Evolutionary conservation across 2,888 invertebrate genomes (phyloP).

Genomic region (Thereva nobilitata): DNA sequence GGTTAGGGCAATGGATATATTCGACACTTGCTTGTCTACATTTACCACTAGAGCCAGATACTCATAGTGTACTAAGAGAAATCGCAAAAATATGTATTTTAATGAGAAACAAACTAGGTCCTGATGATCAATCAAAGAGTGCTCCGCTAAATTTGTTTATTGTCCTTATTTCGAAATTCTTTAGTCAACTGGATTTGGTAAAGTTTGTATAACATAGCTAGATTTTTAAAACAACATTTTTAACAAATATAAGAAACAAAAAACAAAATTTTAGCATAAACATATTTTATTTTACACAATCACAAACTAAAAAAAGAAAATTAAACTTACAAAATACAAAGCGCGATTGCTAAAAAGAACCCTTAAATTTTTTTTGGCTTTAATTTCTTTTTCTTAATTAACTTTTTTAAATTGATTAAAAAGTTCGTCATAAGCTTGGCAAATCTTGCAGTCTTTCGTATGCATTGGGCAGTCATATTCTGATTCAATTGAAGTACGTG

Average conservation of each 20-base stretch:
- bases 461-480: slow-evolving; percentile 44
- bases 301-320: slow-evolving; percentile 4
- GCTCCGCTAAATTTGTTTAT: slow-evolving; percentile 55
- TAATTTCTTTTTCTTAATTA: slow-evolving; percentile 9
- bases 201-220: slow-evolving; percentile 49
- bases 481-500: slow-evolving; percentile 18
- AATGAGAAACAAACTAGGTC: slow-evolving; percentile 49
- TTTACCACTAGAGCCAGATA: slow-evolving; percentile 54
- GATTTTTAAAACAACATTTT: slow-evolving; percentile 6
- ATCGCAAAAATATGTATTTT: slow-evolving; percentile 53
- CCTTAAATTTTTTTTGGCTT: slow-evolving; percentile 2
- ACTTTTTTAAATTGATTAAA: slow-evolving; percentile 42
- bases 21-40: slow-evolving; percentile 53
- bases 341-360: background rate
- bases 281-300: background rate
- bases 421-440: slow-evolving; percentile 48
- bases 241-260: slow-evolving; percentile 12
- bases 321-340: background rate
- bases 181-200: slow-evolving; percentile 54
- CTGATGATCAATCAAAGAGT: slow-evolving; percentile 47
- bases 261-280: background rate
- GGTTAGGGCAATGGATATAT: slow-evolving; percentile 57
- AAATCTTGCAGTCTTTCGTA: slow-evolving; percentile 48
- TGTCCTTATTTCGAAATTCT: slow-evolving; percentile 53
- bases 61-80: slow-evolving; percentile 52